Conservation (phyloP, 1,140 invertebrate species). For the Agrypnia vestita region DNA sequence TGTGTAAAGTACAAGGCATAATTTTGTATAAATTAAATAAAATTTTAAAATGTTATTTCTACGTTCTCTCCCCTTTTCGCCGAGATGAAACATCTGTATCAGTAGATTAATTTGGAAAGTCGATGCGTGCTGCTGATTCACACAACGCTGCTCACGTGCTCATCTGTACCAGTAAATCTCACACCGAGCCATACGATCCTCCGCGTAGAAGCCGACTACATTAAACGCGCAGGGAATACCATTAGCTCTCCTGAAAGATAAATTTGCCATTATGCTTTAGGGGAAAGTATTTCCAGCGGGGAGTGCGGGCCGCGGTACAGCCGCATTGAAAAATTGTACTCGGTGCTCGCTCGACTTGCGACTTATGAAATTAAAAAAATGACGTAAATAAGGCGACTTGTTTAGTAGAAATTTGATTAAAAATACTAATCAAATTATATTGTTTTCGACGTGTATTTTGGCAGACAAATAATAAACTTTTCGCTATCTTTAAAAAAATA, state of each 20-base stretch:
- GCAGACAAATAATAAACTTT: no score
- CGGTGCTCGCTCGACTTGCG: constrained; percentile 37
- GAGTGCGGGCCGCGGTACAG: constrained; percentile 49
- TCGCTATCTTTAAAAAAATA: no score
- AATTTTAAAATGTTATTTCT: no score
- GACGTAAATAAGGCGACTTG: no score
- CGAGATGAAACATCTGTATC: no score
- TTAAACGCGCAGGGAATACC: constrained; percentile 60
- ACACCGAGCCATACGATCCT: constrained; percentile 58
- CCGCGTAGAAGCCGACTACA: constrained; percentile 60
- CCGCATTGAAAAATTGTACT: constrained; percentile 36
- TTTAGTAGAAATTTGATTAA: no score
- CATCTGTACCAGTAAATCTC: constrained; percentile 53
- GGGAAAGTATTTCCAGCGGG: constrained; percentile 60
- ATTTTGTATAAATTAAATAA: no score
- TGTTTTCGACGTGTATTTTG: no score
- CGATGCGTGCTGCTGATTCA: constrained; percentile 37
- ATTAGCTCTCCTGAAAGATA: constrained; percentile 60
- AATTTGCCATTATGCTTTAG: constrained; percentile 61
- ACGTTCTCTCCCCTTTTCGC: no score
- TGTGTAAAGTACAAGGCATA: no score
- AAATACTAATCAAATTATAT: no score
- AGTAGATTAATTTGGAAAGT: constrained; percentile 8
- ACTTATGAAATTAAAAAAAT: constrained; percentile 21
- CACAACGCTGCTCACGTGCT: constrained; percentile 30